Conservation (phyloP, 2,888 invertebrate species). For the Chironomus tentans region DNA sequence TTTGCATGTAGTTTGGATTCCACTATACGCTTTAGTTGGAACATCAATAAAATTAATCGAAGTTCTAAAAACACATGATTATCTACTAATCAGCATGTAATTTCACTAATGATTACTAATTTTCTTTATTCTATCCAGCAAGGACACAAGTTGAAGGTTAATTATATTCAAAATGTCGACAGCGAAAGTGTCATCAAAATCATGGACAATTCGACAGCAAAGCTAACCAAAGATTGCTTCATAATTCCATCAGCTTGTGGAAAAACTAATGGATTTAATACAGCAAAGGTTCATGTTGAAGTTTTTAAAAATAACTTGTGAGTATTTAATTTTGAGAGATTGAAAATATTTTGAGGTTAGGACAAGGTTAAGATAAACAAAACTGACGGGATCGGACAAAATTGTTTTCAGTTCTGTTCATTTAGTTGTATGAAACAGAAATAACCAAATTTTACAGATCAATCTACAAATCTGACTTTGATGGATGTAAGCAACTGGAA, state of each 20-base stretch:
- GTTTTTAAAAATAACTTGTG: constrained; percentile 39
- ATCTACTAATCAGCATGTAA: too few relatives aligned
- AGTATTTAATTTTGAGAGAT: neutral
- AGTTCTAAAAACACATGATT: too few relatives aligned
- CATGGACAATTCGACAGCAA: constrained; percentile 35
- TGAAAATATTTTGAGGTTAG: too few relatives aligned
- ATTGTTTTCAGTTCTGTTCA: too few relatives aligned
- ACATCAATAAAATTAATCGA: too few relatives aligned
- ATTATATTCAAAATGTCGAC: constrained; percentile 37
- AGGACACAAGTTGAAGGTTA: constrained; percentile 37
- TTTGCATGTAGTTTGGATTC: too few relatives aligned
- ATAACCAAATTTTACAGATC: neutral
- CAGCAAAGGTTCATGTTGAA: constrained; percentile 39
- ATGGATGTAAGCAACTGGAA: constrained; percentile 39
- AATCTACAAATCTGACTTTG: constrained; percentile 30
- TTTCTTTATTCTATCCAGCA: neutral
- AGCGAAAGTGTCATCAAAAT: constrained; percentile 31
- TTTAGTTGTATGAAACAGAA: too few relatives aligned
- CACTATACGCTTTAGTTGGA: too few relatives aligned
- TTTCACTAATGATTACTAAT: too few relatives aligned
- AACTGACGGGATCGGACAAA: too few relatives aligned
- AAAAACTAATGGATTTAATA: constrained; percentile 39
- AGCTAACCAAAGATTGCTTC: constrained; percentile 42
- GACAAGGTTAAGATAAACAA: too few relatives aligned
- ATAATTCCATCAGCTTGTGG: constrained; percentile 42